Evolutionary conservation across 2,797 vertebrate genomes (phyloP).

Genomic region (Lithobates pipiens): DNA sequence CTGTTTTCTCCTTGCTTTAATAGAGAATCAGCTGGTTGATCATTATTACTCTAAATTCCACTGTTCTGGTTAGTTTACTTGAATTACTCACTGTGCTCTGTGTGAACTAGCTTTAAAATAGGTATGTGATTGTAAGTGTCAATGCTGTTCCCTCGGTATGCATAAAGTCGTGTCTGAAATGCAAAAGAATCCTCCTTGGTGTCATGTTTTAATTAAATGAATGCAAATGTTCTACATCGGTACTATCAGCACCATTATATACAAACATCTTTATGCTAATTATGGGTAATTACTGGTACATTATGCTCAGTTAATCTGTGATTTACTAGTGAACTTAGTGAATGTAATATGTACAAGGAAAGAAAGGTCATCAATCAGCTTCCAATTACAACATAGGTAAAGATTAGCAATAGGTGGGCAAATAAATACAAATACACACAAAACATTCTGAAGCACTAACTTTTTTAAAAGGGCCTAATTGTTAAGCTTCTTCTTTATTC

Average conservation of each 20-base stretch:
- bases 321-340: too few relatives aligned
- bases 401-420: too few relatives aligned
- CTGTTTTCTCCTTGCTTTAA: conserved; percentile 1
- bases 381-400: too few relatives aligned
- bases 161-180: not conserved
- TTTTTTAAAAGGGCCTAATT: too few relatives aligned
- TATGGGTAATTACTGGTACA: too few relatives aligned
- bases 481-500: too few relatives aligned
- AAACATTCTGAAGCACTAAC: too few relatives aligned
- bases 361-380: too few relatives aligned
- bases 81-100: conserved; percentile 12
- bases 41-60: not conserved
- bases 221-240: not conserved
- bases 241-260: not conserved
- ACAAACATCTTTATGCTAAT: too few relatives aligned
- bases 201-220: not conserved
- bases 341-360: too few relatives aligned
- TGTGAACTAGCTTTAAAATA: conserved; percentile 21
- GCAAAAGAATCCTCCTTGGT: not conserved
- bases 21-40: not conserved
- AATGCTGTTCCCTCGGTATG: not conserved
- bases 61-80: conserved; percentile 16
- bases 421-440: too few relatives aligned
- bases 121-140: conserved; percentile 37
- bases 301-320: too few relatives aligned